Percentiles rank a stretch among this genome's conserved stretches.
phyloP scores from a whole-genome alignment of 2,888 invertebrate genomes.

The Netelia fuscicornis region DNA sequence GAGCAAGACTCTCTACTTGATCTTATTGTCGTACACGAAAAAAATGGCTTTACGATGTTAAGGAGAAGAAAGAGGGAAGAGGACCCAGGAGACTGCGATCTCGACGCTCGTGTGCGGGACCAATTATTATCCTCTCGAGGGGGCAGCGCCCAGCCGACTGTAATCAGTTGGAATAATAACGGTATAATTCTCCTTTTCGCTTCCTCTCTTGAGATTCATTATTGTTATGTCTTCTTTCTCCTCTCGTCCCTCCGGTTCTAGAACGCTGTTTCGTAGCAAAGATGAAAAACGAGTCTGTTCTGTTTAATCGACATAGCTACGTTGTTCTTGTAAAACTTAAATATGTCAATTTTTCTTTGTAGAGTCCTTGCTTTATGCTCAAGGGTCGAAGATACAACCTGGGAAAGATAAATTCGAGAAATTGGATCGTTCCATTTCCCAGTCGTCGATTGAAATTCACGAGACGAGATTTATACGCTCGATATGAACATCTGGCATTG shows the following conservation, averaged over 20 bases:
- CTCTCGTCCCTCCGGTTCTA: neutral
- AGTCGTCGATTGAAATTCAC: no score
- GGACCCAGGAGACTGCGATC: neutral
- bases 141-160: conserved; percentile 16
- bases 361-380: no score
- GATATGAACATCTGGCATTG: neutral
- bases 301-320: no score
- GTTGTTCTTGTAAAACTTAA: no score
- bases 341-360: no score
- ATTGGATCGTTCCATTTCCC: no score
- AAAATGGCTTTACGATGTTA: conserved; percentile 26
- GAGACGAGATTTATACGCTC: no score
- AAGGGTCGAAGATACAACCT: no score
- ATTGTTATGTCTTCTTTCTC: neutral
- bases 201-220: neutral
- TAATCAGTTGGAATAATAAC: conserved; percentile 49
- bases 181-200: conserved; percentile 39
- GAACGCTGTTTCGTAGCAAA: no score
- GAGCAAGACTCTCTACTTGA: neutral
- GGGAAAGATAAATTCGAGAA: no score
- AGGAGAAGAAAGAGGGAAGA: conserved; percentile 25
- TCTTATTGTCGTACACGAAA: conserved; percentile 19
- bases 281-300: no score
- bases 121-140: conserved; percentile 36
- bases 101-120: conserved; percentile 49